Evolutionary conservation across 2,113 vertebrate species (phyloP).

Genomic region (Macquaria ambigua): DNA sequence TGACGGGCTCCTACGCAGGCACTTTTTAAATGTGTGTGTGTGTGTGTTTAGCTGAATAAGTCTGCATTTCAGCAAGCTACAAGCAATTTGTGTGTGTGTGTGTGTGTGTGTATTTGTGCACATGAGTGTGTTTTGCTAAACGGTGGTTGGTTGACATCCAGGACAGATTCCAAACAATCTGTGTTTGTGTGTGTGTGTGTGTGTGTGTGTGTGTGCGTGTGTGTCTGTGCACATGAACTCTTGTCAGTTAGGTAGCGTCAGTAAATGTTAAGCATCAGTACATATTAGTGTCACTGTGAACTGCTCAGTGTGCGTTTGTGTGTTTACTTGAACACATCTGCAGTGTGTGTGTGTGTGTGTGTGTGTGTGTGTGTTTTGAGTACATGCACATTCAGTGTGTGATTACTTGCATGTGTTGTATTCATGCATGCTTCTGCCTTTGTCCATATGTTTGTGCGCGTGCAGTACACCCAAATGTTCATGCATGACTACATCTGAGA

Average conservation of each 20-base stretch:
- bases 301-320: not conserved
- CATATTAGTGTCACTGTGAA: slow-evolving; percentile 14
- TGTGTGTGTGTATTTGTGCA: not conserved
- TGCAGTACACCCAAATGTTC: not conserved
- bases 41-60: slow-evolving; percentile 27
- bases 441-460: not conserved
- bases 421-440: not conserved
- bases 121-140: slow-evolving; percentile 24
- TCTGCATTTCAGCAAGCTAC: slow-evolving; percentile 19
- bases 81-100: slow-evolving; percentile 3
- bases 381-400: not conserved
- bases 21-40: slow-evolving; percentile 39
- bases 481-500: not conserved
- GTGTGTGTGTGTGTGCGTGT: slow-evolving; percentile 15
- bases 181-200: slow-evolving; percentile 2
- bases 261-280: slow-evolving; percentile 36
- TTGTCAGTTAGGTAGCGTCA: not conserved
- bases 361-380: not conserved
- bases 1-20: slow-evolving; percentile 66
- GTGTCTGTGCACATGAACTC: not conserved
- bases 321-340: not conserved
- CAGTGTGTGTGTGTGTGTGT: slow-evolving; percentile 5
- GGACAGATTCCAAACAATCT: slow-evolving; percentile 17
- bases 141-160: slow-evolving; percentile 6
- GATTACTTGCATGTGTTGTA: not conserved